Evolutionary conservation across 2,113 vertebrate genomes (phyloP).

Genomic region (Meles meles): DNA sequence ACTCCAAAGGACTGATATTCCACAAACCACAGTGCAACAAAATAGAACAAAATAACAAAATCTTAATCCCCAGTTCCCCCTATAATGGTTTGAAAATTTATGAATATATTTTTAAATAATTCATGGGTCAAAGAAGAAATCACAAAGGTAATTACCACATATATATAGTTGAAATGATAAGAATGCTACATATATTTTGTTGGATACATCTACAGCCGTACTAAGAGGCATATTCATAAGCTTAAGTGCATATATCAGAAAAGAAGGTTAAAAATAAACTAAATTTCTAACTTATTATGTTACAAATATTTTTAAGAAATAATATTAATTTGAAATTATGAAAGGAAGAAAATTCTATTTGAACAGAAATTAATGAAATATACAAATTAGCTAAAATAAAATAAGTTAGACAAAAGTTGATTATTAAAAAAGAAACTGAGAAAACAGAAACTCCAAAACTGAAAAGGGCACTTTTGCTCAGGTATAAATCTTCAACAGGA

Average conservation of each 20-base stretch:
- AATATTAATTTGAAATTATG: not conserved
- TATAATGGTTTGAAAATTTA: not conserved
- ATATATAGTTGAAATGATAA: not conserved
- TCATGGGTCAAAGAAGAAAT: not conserved
- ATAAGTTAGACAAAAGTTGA: not conserved
- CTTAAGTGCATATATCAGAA: not conserved
- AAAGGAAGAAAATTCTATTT: not conserved
- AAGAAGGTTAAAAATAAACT: not conserved
- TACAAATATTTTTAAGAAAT: not conserved
- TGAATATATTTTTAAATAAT: not conserved
- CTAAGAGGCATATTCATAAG: not conserved
- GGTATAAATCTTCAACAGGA: not conserved
- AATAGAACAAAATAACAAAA: not conserved
- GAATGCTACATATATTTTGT: not conserved
- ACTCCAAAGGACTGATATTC: not conserved
- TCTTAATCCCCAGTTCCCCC: not conserved
- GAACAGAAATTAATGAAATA: not conserved
- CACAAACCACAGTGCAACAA: not conserved
- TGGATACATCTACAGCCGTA: not conserved
- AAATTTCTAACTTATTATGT: not conserved
- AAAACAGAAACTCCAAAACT: not conserved
- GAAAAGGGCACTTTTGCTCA: not conserved
- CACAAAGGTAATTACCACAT: not conserved
- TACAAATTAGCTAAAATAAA: not conserved
- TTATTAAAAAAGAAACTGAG: not conserved